These are phyloP conservation scores for Euplexia lucipara DNA, from an alignment of 2,888 invertebrate genomes.

Conservation along the genomic window DNA sequence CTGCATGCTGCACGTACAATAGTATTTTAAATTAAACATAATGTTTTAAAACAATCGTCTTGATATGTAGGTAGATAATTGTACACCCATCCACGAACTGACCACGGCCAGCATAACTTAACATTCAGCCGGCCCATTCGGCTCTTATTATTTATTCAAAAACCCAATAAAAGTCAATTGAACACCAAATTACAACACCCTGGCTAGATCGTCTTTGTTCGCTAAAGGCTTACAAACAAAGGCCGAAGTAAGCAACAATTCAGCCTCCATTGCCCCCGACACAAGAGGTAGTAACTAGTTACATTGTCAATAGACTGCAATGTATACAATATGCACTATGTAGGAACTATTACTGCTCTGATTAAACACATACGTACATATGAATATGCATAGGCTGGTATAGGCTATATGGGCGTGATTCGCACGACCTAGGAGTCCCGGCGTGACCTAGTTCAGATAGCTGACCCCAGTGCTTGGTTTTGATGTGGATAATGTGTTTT, in stretches of 20 bases:
- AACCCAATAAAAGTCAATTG: no score
- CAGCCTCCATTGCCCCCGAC: slow-evolving; percentile 4
- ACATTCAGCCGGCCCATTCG: no score
- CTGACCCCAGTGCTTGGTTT: slow-evolving; percentile 30
- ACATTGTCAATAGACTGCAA: slow-evolving; percentile 36
- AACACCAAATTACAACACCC: no score
- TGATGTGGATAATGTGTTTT: slow-evolving; percentile 8
- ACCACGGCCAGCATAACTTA: no score
- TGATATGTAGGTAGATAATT: no score
- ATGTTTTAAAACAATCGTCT: no score
- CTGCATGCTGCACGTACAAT: no score
- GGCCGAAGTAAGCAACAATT: slow-evolving; percentile 23
- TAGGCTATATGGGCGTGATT: slow-evolving; percentile 33
- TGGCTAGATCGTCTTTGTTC: slow-evolving; percentile 6
- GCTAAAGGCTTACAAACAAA: slow-evolving; percentile 17
- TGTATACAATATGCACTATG: slow-evolving; percentile 15
- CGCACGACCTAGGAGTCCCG: slow-evolving; percentile 48
- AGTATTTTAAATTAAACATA: no score
- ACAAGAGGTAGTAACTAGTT: slow-evolving; percentile 27
- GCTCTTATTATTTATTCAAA: no score
- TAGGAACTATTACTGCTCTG: slow-evolving; percentile 30
- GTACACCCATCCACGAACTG: no score
- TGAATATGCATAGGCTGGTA: slow-evolving; percentile 28
- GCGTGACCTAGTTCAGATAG: slow-evolving; percentile 50
- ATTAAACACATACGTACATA: slow-evolving; percentile 38